phyloP scores from a whole-genome alignment of 2,113 vertebrate species.

The Piaya cayana region DNA sequence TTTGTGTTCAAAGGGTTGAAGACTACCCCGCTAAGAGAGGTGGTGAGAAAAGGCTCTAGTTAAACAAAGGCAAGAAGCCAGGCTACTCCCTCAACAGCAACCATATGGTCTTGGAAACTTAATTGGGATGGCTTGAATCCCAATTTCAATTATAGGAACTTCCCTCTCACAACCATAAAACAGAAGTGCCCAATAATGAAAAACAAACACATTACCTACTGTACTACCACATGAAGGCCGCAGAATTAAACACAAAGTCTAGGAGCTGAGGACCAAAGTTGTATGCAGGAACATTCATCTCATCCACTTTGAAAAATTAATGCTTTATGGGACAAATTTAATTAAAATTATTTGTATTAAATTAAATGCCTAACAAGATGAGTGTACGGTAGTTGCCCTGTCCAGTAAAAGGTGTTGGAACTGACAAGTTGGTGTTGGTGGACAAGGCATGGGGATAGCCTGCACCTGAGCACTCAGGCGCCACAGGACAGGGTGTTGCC shows the following conservation, averaged over 20 bases:
- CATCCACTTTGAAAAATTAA: background rate
- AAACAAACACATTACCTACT: rapidly evolving
- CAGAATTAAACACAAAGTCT: background rate
- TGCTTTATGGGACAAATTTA: background rate
- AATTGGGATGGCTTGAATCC: background rate
- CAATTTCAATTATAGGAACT: background rate
- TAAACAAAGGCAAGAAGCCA: background rate
- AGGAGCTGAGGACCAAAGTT: background rate
- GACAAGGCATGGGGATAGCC: background rate
- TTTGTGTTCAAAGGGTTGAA: background rate
- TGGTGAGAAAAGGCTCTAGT: background rate
- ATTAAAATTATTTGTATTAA: background rate
- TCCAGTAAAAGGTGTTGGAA: background rate
- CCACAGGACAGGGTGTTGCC: background rate
- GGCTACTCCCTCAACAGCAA: background rate
- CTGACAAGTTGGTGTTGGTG: rapidly evolving
- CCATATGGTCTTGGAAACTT: background rate
- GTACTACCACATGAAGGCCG: background rate
- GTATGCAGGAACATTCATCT: background rate
- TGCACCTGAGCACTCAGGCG: rapidly evolving
- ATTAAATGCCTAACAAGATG: background rate
- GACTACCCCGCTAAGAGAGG: background rate
- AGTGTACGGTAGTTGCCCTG: background rate
- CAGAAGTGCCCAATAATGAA: background rate
- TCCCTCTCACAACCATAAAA: background rate